Conservation (phyloP, 2,797 vertebrate species). For the Coregonus suidteri region DNA sequence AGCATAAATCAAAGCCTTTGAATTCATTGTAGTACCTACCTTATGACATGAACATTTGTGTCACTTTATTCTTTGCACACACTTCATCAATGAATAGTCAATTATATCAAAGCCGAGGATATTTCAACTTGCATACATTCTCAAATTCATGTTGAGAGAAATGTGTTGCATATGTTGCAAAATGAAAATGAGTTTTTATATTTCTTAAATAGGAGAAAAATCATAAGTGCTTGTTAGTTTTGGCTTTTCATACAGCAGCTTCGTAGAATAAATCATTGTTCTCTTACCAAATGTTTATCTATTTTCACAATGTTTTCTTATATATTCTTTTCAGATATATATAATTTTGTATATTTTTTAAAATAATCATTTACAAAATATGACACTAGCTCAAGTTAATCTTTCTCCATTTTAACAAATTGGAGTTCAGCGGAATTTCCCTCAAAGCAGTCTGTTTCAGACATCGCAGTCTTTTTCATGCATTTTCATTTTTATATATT, state of each 20-base stretch:
- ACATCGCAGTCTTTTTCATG: not conserved
- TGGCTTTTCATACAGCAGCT: slow-evolving; percentile 35
- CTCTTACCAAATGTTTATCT: not conserved
- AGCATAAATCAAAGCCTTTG: not conserved
- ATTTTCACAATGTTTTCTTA: not conserved
- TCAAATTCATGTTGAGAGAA: not conserved
- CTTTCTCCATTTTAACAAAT: not conserved
- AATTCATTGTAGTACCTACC: slow-evolving; percentile 22
- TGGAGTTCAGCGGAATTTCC: not conserved
- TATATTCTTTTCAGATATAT: not conserved
- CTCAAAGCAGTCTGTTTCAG: not conserved
- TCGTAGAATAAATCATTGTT: slow-evolving; percentile 19
- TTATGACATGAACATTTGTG: not conserved
- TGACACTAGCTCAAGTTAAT: slow-evolving; percentile 20
- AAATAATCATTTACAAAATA: slow-evolving; percentile 28
- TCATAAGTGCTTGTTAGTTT: slow-evolving; percentile 6
- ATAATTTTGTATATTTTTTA: slow-evolving; percentile 50
- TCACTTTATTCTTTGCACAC: not conserved
- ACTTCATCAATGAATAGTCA: not conserved
- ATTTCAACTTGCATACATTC: too few species aligned
- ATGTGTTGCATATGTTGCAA: not conserved
- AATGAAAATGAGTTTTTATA: not conserved
- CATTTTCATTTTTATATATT: too few species aligned
- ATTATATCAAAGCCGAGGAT: not conserved
- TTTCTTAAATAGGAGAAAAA: slow-evolving; percentile 2